Evolutionary conservation across 2,797 vertebrate species (phyloP).

Genomic region (Rhincodon typus): DNA sequence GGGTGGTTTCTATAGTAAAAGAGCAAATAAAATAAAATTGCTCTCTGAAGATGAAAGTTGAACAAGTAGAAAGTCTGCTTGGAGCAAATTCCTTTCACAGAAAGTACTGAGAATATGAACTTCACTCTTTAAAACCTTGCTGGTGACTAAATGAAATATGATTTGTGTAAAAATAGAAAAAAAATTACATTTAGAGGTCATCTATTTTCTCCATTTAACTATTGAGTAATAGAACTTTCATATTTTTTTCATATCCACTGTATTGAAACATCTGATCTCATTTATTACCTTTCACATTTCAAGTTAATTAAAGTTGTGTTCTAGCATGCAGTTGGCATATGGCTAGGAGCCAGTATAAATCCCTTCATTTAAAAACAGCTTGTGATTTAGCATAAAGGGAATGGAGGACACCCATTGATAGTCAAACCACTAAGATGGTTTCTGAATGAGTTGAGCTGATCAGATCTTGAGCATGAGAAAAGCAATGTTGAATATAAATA

Average conservation of each 20-base stretch:
- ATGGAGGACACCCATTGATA: background rate
- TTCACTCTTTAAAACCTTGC: background rate
- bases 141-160: background rate
- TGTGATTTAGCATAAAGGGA: background rate
- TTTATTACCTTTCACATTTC: background rate
- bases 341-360: background rate
- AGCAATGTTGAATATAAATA: background rate
- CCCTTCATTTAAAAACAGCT: background rate
- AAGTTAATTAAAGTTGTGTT: background rate
- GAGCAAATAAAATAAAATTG: background rate
- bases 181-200: background rate
- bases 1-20: background rate
- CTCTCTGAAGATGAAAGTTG: background rate
- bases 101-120: background rate
- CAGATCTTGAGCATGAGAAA: background rate
- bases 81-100: background rate
- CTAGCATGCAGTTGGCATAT: background rate
- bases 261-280: background rate
- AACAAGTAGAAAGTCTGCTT: background rate
- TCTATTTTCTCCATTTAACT: background rate
- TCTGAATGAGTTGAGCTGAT: background rate
- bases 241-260: background rate
- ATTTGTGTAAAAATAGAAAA: background rate
- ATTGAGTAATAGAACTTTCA: background rate
- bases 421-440: background rate